Percentiles rank a stretch among this genome's conserved stretches.
phyloP scores from a whole-genome alignment of 2,888 invertebrate species.

The Nephrotoma appendiculata region DNA sequence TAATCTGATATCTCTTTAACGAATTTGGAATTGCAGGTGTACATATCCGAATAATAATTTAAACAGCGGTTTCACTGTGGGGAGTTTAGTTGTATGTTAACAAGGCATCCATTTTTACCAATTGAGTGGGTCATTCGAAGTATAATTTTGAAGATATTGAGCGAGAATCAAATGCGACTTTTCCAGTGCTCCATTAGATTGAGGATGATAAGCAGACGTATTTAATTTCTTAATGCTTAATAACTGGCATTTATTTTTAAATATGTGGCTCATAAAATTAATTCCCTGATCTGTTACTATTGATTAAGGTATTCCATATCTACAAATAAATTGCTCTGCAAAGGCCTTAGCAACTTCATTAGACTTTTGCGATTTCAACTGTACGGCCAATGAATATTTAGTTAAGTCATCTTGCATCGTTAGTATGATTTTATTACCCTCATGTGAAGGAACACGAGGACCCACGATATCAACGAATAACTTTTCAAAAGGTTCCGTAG shows the following conservation, averaged over 20 bases:
- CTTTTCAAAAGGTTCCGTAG: background rate
- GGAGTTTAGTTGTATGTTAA: background rate
- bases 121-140: background rate
- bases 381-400: conserved; percentile 19
- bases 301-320: background rate
- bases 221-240: no score
- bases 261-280: background rate
- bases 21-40: background rate
- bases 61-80: background rate
- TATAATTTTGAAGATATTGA: background rate
- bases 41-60: background rate
- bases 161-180: background rate
- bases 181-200: background rate
- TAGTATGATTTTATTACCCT: conserved; percentile 13
- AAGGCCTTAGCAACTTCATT: no score
- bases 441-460: background rate
- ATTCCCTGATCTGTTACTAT: background rate
- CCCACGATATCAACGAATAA: background rate
- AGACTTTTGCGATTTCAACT: conserved; percentile 20
- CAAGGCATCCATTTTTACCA: background rate
- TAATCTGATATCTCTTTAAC: background rate
- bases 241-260: background rate
- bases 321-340: conserved; percentile 10
- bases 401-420: conserved; percentile 23
- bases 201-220: background rate